Percentiles rank a stretch among this genome's conserved stretches.
Evolutionary conservation across 2,888 invertebrate species (phyloP).

Genomic region (Ptilodon capucinus): DNA sequence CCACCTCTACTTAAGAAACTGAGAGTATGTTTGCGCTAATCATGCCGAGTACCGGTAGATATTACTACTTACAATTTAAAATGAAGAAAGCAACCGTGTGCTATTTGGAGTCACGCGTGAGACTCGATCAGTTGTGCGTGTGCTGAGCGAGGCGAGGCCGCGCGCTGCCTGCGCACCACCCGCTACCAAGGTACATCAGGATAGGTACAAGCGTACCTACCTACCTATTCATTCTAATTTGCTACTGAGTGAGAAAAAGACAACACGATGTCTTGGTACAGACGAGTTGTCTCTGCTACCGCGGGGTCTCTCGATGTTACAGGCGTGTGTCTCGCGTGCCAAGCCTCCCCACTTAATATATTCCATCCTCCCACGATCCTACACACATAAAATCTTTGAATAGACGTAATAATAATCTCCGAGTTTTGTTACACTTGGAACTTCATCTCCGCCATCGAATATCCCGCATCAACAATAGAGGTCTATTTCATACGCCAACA

Average conservation of each 20-base stretch:
- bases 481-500: slow-evolving; percentile 78
- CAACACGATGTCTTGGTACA: not conserved
- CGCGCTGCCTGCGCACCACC: slow-evolving; percentile 6
- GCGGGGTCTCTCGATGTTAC: slow-evolving; percentile 19
- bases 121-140: slow-evolving; percentile 69
- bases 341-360: slow-evolving; percentile 45
- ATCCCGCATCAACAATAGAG: slow-evolving; percentile 72
- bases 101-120: slow-evolving; percentile 68
- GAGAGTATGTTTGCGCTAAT: slow-evolving; percentile 72
- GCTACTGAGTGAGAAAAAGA: slow-evolving; percentile 6
- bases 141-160: slow-evolving; percentile 14
- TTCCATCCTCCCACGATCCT: slow-evolving; percentile 55
- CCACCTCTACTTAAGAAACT: slow-evolving; percentile 77
- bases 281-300: not conserved
- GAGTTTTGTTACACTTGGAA: slow-evolving; percentile 61
- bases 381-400: slow-evolving; percentile 67
- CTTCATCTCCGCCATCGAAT: slow-evolving; percentile 57
- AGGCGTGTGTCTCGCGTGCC: slow-evolving; percentile 22
- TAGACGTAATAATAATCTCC: slow-evolving; percentile 60
- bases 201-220: slow-evolving; percentile 1
- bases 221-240: not conserved
- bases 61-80: slow-evolving; percentile 77
- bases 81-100: slow-evolving; percentile 76
- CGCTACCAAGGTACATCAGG: not conserved
- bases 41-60: slow-evolving; percentile 70